Conservation (phyloP, 1,140 invertebrate species). For the Pseudoatta argentina region DNA sequence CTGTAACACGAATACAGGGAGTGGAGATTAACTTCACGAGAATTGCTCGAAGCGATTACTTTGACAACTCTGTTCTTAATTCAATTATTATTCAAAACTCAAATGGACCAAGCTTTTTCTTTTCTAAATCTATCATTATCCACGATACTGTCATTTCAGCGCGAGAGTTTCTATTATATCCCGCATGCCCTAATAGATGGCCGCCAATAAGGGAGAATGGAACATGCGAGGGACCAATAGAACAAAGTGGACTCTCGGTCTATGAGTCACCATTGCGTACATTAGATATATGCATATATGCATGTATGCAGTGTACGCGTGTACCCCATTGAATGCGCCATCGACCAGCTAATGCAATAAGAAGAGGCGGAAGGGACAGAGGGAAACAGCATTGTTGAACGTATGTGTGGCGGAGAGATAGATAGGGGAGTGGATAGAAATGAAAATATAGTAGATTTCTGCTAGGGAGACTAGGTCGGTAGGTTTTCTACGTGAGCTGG, state of each 20-base stretch:
- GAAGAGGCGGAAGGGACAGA: neutral
- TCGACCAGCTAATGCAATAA: constrained; percentile 47
- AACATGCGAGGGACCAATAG: constrained; percentile 55
- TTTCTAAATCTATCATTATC: constrained; percentile 7
- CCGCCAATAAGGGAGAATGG: neutral
- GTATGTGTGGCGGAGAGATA: constrained; percentile 9
- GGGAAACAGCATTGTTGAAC: constrained; percentile 34
- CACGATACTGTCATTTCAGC: neutral
- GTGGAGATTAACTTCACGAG: constrained; percentile 11
- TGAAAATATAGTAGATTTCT: constrained; percentile 44
- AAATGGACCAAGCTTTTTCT: neutral
- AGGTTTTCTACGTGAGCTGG: neutral
- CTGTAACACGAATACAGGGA: neutral
- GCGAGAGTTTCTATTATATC: constrained; percentile 52
- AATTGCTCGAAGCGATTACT: constrained; percentile 6
- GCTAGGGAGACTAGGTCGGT: constrained; percentile 14
- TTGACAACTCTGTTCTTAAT: neutral
- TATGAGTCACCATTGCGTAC: constrained; percentile 71
- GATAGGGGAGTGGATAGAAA: constrained; percentile 16
- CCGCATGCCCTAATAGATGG: constrained; percentile 41
- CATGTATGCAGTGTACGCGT: neutral
- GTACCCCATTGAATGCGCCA: constrained; percentile 38
- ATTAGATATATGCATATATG: constrained; percentile 17
- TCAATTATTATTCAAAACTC: constrained; percentile 36
- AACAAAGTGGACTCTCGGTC: constrained; percentile 75